phyloP scores from a whole-genome alignment of 2,888 invertebrate genomes.

The Hoplodrina ambigua region DNA sequence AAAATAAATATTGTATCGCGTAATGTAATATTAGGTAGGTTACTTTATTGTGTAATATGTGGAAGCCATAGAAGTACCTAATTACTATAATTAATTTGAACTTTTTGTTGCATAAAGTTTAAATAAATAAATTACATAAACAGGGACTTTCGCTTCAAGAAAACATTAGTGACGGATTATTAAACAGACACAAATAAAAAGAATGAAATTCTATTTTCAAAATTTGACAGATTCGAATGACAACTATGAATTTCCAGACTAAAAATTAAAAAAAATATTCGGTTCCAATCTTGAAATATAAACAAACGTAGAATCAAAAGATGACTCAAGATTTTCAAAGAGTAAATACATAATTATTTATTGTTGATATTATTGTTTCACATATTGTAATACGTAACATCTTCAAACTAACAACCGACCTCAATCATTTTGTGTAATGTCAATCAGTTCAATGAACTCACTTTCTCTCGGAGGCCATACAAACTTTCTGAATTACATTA shows the following conservation, averaged over 20 bases:
- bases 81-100: background rate
- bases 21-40: background rate
- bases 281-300: background rate
- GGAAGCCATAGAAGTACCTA: background rate
- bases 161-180: background rate
- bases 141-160: background rate
- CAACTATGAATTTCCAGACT: background rate
- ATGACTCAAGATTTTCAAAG: slow-evolving; percentile 13
- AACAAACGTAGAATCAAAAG: background rate
- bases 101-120: no score
- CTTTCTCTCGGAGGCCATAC: slow-evolving; percentile 58
- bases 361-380: slow-evolving; percentile 11
- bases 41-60: background rate
- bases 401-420: slow-evolving; percentile 36
- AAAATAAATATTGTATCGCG: slow-evolving; percentile 17
- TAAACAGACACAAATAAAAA: background rate
- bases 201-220: background rate
- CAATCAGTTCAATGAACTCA: slow-evolving; percentile 60
- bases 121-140: no score
- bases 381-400: slow-evolving; percentile 35
- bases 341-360: background rate
- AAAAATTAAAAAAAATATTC: background rate
- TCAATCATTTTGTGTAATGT: slow-evolving; percentile 56
- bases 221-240: slow-evolving; percentile 1
- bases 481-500: slow-evolving; percentile 60